Conservation (phyloP, 2,113 vertebrate species). For the Peromyscus californicus region DNA sequence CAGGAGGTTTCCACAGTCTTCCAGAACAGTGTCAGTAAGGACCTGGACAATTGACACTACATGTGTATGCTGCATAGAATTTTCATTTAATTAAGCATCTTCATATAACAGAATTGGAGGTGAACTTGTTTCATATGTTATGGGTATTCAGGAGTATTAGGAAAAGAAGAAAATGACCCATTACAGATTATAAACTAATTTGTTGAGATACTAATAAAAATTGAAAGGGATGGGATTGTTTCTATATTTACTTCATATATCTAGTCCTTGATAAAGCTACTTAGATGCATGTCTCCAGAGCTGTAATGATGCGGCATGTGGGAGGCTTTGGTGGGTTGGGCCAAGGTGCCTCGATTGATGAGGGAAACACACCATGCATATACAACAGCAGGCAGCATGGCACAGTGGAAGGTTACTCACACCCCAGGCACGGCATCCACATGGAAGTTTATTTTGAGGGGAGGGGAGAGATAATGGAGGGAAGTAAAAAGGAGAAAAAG, state of each 20-base stretch:
- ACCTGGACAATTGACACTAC: background rate
- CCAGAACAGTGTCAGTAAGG: conserved; percentile 58
- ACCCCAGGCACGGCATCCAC: no score
- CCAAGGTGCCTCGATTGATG: no score
- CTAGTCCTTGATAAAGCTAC: background rate
- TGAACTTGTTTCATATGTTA: conserved; percentile 46
- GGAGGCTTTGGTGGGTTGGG: no score
- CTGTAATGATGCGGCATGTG: no score
- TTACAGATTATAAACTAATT: conserved; percentile 56
- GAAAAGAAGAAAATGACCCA: background rate
- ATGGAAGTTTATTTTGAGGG: no score
- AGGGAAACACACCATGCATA: no score
- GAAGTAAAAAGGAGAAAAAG: no score
- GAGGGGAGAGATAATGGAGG: no score
- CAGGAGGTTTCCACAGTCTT: conserved; percentile 44
- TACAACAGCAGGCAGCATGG: no score
- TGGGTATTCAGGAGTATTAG: conserved; percentile 18
- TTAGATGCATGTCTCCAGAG: background rate
- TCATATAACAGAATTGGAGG: background rate
- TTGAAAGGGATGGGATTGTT: background rate
- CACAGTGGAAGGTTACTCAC: no score
- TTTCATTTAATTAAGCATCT: conserved; percentile 76
- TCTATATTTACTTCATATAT: background rate
- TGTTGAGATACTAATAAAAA: conserved; percentile 45
- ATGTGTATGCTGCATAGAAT: conserved; percentile 47